Conservation (phyloP, 2,113 vertebrate genomes). For the Dermatemys mawii region DNA sequence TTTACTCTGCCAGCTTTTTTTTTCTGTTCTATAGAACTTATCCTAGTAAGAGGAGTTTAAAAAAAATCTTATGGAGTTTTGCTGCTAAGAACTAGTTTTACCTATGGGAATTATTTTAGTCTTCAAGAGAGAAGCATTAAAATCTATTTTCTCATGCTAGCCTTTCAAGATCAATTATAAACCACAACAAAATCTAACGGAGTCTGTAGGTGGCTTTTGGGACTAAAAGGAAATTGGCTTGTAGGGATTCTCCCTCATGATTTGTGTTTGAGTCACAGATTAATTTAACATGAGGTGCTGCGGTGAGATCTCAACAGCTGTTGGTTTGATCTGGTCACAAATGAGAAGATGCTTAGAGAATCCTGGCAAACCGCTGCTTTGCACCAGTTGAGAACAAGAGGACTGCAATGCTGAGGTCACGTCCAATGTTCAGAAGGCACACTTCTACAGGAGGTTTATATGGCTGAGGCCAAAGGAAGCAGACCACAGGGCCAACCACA, state of each 20-base stretch:
- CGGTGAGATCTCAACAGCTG: background rate
- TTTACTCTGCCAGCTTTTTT: slow-evolving; percentile 11
- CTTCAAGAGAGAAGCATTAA: background rate
- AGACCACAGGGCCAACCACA: background rate
- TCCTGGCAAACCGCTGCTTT: background rate
- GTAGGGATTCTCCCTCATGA: background rate
- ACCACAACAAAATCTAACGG: background rate
- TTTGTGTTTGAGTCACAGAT: rapidly evolving
- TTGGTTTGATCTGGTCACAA: background rate
- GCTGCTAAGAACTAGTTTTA: background rate
- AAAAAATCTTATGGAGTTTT: background rate
- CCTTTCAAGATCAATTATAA: background rate
- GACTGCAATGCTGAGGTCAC: background rate
- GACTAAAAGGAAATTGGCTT: background rate
- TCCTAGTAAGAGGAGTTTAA: slow-evolving; percentile 4
- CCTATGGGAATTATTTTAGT: background rate
- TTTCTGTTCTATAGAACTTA: slow-evolving; percentile 37
- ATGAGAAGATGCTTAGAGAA: background rate
- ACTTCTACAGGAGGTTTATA: background rate
- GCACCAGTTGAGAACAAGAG: background rate
- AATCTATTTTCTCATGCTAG: background rate
- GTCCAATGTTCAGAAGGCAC: background rate
- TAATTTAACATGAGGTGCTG: rapidly evolving
- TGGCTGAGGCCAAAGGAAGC: background rate
- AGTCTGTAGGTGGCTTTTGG: background rate